Conservation (phyloP, 2,797 vertebrate genomes). For the Sebastes umbrosus region DNA sequence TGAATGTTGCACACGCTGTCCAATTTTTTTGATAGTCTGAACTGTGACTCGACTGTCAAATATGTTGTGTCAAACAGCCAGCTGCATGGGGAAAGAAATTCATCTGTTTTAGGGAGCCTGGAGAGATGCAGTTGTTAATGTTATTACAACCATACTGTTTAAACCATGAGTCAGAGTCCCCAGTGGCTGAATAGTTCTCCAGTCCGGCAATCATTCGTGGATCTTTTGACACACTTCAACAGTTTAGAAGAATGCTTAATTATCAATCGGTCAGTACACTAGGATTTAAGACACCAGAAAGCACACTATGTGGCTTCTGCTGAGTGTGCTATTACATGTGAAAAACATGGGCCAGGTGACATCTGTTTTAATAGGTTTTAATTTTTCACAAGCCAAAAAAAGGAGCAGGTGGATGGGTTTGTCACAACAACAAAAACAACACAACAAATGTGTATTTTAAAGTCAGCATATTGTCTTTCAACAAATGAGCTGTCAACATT, state of each 20-base stretch:
- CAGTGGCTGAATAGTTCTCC: constrained; percentile 3
- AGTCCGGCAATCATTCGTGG: neutral
- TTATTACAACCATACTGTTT: constrained; percentile 15
- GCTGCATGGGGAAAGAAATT: neutral
- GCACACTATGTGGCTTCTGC: neutral
- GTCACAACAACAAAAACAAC: neutral
- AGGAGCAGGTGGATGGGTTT: neutral
- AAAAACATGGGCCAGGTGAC: neutral
- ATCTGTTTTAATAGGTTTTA: neutral
- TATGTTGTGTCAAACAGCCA: constrained; percentile 5
- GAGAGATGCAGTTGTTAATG: constrained; percentile 16
- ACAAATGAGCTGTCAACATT: neutral
- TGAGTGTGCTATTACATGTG: neutral
- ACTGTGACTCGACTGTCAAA: constrained; percentile 17
- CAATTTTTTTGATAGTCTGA: neutral
- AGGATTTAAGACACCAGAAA: neutral
- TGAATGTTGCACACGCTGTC: constrained; percentile 15
- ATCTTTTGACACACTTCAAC: neutral
- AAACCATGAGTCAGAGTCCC: constrained; percentile 21
- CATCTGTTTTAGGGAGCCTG: neutral
- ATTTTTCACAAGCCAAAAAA: neutral
- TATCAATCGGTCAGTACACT: neutral
- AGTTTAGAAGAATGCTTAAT: neutral
- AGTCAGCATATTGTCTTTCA: neutral
- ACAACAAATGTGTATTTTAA: neutral